Conservation (phyloP, 2,113 vertebrate species). For the Protobothrops flavoviridis region DNA sequence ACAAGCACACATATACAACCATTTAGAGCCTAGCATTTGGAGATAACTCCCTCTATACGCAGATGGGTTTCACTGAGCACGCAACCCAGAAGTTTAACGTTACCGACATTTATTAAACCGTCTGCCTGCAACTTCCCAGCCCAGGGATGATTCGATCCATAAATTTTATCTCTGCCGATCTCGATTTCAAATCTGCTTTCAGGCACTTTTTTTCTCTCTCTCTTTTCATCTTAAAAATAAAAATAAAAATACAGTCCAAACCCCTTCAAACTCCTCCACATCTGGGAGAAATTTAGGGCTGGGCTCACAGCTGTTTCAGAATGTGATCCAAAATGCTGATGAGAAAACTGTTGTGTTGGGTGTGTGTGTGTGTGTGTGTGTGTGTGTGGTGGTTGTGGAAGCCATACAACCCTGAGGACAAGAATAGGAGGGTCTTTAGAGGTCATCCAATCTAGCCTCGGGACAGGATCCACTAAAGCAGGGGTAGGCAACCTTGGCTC, state of each 20-base stretch:
- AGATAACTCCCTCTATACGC: not conserved
- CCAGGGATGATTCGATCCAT: constrained; percentile 10
- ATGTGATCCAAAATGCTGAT: not conserved
- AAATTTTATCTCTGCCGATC: constrained; percentile 30
- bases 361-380: not conserved
- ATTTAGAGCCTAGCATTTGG: not conserved
- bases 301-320: constrained; percentile 25
- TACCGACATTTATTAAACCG: constrained; percentile 29
- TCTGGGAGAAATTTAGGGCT: constrained; percentile 50
- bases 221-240: not conserved
- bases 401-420: not conserved
- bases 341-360: not conserved
- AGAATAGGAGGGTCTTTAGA: not conserved
- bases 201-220: constrained; percentile 5
- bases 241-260: not conserved
- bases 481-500: too few relatives aligned
- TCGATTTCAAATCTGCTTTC: constrained; percentile 35
- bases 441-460: not conserved
- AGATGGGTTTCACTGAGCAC: constrained; percentile 3
- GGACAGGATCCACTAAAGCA: not conserved
- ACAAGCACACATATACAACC: not conserved
- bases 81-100: constrained; percentile 27
- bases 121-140: constrained; percentile 3
- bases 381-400: not conserved
- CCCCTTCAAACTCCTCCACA: constrained; percentile 19